Evolutionary conservation across 2,888 invertebrate species (phyloP).

Genomic region (Ornithoptera alexandrae): DNA sequence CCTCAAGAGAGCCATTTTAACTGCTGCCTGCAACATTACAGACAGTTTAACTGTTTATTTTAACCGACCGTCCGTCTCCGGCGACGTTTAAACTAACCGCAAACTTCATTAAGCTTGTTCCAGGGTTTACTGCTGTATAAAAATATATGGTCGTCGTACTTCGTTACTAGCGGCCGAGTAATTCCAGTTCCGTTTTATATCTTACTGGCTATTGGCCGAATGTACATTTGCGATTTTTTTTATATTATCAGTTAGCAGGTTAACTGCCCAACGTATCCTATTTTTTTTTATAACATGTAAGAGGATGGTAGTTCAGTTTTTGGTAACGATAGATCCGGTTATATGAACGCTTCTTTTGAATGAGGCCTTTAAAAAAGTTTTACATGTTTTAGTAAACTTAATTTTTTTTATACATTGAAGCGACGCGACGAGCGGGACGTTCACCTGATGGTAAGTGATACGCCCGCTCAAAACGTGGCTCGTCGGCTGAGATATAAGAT

Average conservation of each 20-base stretch:
- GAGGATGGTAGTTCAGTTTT: no score
- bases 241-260: neutral
- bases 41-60: neutral
- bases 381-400: no score
- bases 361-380: no score
- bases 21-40: neutral
- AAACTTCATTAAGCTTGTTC: conserved; percentile 27
- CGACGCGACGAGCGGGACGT: no score
- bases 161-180: conserved; percentile 15
- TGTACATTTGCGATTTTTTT: neutral
- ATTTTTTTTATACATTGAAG: no score
- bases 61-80: conserved; percentile 4
- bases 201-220: neutral
- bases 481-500: no score
- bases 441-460: no score
- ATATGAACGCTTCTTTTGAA: no score
- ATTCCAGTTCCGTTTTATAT: conserved; percentile 8
- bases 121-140: conserved; percentile 18
- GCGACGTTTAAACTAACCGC: conserved; percentile 17
- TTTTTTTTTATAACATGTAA: neutral
- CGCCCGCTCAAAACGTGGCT: no score
- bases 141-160: conserved; percentile 6
- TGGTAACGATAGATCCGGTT: no score
- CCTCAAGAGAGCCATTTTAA: no score
- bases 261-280: neutral